phyloP scores from a whole-genome alignment of 2,888 invertebrate genomes.

The Cephonodes hylas region DNA sequence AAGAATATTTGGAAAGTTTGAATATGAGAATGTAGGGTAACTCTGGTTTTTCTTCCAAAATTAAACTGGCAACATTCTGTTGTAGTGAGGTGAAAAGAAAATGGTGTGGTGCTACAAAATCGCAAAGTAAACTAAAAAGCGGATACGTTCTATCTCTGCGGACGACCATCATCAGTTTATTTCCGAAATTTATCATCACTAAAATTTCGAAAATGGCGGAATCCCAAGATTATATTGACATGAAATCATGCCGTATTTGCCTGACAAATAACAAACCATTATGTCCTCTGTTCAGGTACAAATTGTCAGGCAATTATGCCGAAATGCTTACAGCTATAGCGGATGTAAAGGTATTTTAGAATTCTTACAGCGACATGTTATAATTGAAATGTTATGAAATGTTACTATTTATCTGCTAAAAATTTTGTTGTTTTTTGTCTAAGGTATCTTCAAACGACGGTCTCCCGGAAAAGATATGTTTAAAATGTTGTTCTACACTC shows the following conservation, averaged over 20 bases:
- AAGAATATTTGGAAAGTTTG: too few species aligned
- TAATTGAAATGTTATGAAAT: slow-evolving; percentile 3
- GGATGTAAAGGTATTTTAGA: slow-evolving; percentile 64
- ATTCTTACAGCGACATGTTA: neutral
- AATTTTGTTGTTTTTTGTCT: slow-evolving; percentile 19
- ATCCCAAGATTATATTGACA: slow-evolving; percentile 48
- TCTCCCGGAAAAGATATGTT: slow-evolving; percentile 72
- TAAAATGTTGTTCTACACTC: slow-evolving; percentile 67
- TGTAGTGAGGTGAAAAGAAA: slow-evolving; percentile 40
- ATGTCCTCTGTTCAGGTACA: slow-evolving; percentile 72
- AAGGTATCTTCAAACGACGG: slow-evolving; percentile 72
- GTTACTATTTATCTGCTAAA: slow-evolving; percentile 5
- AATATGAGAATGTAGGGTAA: too few species aligned
- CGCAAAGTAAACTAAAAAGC: slow-evolving; percentile 11
- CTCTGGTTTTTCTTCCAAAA: slow-evolving; percentile 17
- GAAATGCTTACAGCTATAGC: slow-evolving; percentile 78
- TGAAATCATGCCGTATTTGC: slow-evolving; percentile 73
- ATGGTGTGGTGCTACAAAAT: slow-evolving; percentile 24
- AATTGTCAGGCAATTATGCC: slow-evolving; percentile 75
- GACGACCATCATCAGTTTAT: slow-evolving; percentile 34
- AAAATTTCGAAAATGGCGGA: slow-evolving; percentile 53
- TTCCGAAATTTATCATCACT: slow-evolving; percentile 46
- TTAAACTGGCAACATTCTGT: slow-evolving; percentile 1
- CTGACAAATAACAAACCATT: slow-evolving; percentile 65
- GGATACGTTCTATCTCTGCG: neutral